Percentiles rank a stretch among this genome's conserved stretches.
phyloP scores from a whole-genome alignment of 2,113 vertebrate species.

The Mungos mungo region DNA sequence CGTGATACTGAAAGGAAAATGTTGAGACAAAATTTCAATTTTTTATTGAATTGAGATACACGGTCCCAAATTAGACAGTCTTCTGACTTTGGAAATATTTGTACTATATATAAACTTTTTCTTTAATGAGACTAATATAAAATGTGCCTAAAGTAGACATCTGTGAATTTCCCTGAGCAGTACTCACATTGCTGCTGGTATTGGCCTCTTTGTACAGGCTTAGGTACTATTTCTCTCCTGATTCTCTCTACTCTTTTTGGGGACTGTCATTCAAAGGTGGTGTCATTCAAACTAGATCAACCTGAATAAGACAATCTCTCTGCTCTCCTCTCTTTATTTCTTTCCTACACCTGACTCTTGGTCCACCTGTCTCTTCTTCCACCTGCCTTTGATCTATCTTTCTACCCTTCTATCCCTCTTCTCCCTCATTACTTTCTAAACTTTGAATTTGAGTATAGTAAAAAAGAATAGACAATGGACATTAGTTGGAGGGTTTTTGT shows the following conservation, averaged over 20 bases:
- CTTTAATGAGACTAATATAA: not conserved
- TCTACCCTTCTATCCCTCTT: too few species aligned
- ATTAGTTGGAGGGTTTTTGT: not conserved
- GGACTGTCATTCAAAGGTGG: not conserved
- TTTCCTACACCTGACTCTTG: not conserved
- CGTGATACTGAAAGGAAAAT: not conserved
- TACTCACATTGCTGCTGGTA: not conserved
- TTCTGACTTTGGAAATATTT: constrained; percentile 6
- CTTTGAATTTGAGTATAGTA: not conserved
- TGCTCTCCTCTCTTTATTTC: not conserved
- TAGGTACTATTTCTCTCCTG: not conserved
- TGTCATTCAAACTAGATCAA: not conserved
- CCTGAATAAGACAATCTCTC: not conserved
- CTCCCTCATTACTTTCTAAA: not conserved
- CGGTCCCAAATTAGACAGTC: not conserved
- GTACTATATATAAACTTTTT: not conserved
- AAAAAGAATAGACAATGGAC: not conserved
- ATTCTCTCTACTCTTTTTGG: not conserved
- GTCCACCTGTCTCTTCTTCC: not conserved
- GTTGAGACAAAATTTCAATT: not conserved
- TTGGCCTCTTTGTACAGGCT: not conserved
- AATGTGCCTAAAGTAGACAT: not conserved
- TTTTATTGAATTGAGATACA: not conserved
- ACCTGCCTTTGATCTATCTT: fast-evolving
- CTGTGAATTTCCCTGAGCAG: not conserved